A percentile compares a stretch with the other conserved stretches of the same genome.
Evolutionary conservation across 2,888 invertebrate genomes (phyloP).

Genomic region (Iphiclides podalirius): DNA sequence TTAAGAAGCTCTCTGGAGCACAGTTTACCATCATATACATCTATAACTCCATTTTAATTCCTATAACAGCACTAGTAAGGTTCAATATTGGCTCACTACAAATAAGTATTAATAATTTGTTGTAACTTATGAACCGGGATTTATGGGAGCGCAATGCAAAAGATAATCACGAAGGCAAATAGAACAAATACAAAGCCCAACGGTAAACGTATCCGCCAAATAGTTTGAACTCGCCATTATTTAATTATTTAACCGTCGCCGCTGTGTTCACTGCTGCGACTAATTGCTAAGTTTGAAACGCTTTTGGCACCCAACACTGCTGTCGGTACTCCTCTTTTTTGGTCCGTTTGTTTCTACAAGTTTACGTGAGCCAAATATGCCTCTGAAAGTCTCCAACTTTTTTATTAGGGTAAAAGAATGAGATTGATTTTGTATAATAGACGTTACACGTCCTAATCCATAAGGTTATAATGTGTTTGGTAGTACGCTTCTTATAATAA

Average conservation of each 20-base stretch:
- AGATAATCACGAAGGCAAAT: constrained; percentile 16
- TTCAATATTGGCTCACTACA: not conserved
- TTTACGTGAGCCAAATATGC: constrained; percentile 11
- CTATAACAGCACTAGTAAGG: not conserved
- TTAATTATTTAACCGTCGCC: constrained; percentile 22
- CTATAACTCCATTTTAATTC: constrained; percentile 1
- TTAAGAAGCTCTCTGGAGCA: constrained; percentile 8
- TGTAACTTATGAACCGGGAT: too few species aligned
- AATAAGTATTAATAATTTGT: too few species aligned
- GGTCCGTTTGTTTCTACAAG: constrained; percentile 1
- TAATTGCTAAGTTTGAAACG: constrained; percentile 23
- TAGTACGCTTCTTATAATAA: constrained; percentile 8
- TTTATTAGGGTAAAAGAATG: too few species aligned
- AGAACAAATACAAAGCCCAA: constrained; percentile 11
- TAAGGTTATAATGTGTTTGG: constrained; percentile 3
- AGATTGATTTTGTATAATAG: constrained; percentile 1
- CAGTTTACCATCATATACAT: constrained; percentile 11
- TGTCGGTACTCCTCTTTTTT: constrained; percentile 13
- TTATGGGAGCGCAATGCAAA: constrained; percentile 14
- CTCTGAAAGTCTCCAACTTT: not conserved
- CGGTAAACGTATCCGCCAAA: constrained; percentile 11
- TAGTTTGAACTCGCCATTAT: constrained; percentile 14
- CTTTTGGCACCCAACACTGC: constrained; percentile 18
- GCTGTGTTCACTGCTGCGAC: constrained; percentile 21
- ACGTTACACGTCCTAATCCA: too few species aligned